These are phyloP conservation scores for Stichodactyla helianthus DNA, from an alignment of 64 coral and sea anemone species.

Conservation along the genomic window DNA sequence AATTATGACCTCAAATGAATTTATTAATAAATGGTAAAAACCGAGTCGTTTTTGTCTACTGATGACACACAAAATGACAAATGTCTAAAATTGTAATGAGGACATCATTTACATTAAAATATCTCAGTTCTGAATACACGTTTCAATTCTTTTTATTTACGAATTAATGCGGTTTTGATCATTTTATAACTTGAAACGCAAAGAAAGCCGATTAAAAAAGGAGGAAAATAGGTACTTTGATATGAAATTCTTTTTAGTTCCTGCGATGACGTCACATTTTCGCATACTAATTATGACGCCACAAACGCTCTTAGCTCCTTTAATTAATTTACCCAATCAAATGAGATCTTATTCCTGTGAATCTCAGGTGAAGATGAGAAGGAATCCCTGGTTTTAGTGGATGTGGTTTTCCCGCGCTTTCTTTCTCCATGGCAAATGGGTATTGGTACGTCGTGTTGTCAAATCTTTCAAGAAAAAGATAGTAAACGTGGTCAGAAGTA, in stretches of 20 bases:
- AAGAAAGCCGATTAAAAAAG: neutral
- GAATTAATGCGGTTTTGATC: no score
- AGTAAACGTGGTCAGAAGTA: neutral
- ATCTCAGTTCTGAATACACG: no score
- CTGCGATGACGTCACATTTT: neutral
- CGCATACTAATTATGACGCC: neutral
- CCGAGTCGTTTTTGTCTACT: no score
- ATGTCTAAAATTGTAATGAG: no score
- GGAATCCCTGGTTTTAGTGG: neutral
- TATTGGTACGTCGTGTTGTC: neutral
- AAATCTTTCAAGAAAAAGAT: neutral
- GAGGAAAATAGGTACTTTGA: neutral
- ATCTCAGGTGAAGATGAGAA: neutral
- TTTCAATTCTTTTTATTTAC: no score
- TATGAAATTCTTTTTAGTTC: neutral
- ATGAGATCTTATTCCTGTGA: neutral
- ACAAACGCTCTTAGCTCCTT: neutral
- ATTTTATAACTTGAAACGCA: neutral
- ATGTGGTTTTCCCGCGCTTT: neutral
- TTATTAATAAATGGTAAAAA: no score
- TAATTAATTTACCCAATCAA: neutral
- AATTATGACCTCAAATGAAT: no score
- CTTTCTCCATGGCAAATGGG: constrained; percentile 14
- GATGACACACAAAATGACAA: no score
- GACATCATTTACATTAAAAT: no score